phyloP scores from a whole-genome alignment of 1,140 invertebrate genomes.

The Cotesia chilonis region DNA sequence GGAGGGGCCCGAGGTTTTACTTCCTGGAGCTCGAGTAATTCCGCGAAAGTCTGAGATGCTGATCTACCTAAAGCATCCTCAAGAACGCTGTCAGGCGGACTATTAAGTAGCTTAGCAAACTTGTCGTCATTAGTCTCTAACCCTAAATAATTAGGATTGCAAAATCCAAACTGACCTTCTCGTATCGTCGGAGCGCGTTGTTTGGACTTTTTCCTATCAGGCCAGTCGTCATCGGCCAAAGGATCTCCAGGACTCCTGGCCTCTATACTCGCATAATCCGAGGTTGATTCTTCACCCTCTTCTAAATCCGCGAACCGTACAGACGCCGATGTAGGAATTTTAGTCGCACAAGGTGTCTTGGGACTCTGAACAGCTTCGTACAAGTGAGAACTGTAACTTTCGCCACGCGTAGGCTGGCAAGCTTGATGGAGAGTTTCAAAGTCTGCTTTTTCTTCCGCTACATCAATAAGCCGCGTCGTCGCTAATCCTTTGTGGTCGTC shows the following conservation, averaged over 20 bases:
- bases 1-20: constrained; percentile 60
- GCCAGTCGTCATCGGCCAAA: constrained; percentile 66
- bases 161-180: constrained; percentile 71
- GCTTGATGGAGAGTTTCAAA: constrained; percentile 64
- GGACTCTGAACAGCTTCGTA: constrained; percentile 69
- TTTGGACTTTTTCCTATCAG: constrained; percentile 52
- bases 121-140: constrained; percentile 69
- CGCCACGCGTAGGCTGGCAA: constrained; percentile 65
- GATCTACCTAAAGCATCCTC: constrained; percentile 65
- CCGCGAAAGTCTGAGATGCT: constrained; percentile 61
- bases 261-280: constrained; percentile 81
- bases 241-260: constrained; percentile 66
- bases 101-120: constrained; percentile 65
- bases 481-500: constrained; percentile 59
- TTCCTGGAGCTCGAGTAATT: constrained; percentile 60
- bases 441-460: constrained; percentile 59
- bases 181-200: constrained; percentile 55
- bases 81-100: constrained; percentile 66
- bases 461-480: constrained; percentile 59
- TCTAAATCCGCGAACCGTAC: constrained; percentile 70
- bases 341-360: constrained; percentile 68
- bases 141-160: constrained; percentile 79
- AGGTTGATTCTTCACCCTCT: constrained; percentile 76
- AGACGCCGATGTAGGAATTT: constrained; percentile 73
- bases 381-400: constrained; percentile 71